A percentile compares a stretch with the other conserved stretches of the same genome.
Conservation (phyloP, 2,888 invertebrate species). For the Melanostoma scalare region DNA sequence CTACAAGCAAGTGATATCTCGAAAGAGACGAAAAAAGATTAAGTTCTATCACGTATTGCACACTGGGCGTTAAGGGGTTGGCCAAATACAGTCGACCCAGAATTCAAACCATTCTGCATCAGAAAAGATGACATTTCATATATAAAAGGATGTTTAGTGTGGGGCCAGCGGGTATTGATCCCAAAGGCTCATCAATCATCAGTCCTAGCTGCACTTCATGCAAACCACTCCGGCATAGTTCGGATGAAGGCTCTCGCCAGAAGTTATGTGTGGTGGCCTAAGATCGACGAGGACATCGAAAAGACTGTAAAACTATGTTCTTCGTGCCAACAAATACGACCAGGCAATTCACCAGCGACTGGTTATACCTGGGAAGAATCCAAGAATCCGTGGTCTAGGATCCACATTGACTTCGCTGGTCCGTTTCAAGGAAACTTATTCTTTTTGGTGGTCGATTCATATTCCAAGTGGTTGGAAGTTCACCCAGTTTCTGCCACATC, state of each 20-base stretch:
- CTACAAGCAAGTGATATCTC: not conserved
- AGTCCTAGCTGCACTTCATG: slow-evolving; percentile 5
- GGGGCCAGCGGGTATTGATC: slow-evolving; percentile 11
- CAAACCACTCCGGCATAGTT: slow-evolving; percentile 9
- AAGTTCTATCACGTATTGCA: not conserved
- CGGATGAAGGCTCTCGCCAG: slow-evolving; percentile 16
- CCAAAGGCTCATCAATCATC: slow-evolving; percentile 21
- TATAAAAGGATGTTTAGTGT: slow-evolving; percentile 5
- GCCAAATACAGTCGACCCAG: slow-evolving; percentile 16
- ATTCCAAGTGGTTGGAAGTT: slow-evolving; percentile 51
- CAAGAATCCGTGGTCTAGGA: slow-evolving; percentile 25
- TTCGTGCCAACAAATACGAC: slow-evolving; percentile 5
- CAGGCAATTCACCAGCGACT: not conserved
- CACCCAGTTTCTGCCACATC: slow-evolving; percentile 33
- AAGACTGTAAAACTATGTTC: slow-evolving; percentile 2
- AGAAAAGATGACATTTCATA: slow-evolving; percentile 10
- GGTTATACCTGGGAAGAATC: slow-evolving; percentile 15
- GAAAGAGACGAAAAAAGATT: no score
- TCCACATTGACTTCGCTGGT: slow-evolving; percentile 24
- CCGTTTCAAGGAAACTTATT: slow-evolving; percentile 51
- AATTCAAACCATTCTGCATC: slow-evolving; percentile 3
- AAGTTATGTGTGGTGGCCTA: slow-evolving; percentile 16
- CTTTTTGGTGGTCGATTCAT: slow-evolving; percentile 57
- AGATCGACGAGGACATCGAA: slow-evolving; percentile 6
- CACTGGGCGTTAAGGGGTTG: slow-evolving; percentile 30